Percentiles rank a stretch among this genome's conserved stretches.
Conservation (phyloP, 2,888 invertebrate genomes). For the Coelopa pilipes region DNA sequence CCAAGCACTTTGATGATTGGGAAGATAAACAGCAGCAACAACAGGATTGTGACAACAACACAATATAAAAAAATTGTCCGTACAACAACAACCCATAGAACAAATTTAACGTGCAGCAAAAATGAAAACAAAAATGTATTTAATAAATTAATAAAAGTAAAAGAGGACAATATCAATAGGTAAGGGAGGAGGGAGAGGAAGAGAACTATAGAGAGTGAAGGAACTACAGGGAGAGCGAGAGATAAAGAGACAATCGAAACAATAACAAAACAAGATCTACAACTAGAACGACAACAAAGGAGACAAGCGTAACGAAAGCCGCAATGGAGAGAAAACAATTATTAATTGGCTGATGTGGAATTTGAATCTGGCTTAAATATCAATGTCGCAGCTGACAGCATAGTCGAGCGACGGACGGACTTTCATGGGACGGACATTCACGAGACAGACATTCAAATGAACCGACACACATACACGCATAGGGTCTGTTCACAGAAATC, state of each 20-base stretch:
- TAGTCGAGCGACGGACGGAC: not conserved
- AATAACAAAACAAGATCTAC: too few species aligned
- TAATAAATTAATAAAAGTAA: conserved; percentile 13
- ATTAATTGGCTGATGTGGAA: conserved; percentile 30
- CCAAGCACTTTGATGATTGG: conserved; percentile 10
- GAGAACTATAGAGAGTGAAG: not conserved
- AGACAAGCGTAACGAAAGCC: conserved; percentile 36
- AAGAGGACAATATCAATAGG: not conserved
- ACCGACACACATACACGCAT: too few species aligned
- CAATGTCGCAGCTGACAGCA: conserved; percentile 29
- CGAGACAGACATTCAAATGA: too few species aligned
- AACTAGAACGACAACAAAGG: not conserved
- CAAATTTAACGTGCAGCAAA: conserved; percentile 7
- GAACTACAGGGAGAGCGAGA: too few species aligned
- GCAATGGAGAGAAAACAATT: conserved; percentile 27
- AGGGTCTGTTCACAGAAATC: too few species aligned
- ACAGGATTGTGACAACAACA: not conserved
- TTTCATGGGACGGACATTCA: not conserved
- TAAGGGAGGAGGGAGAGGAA: not conserved
- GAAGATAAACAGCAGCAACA: conserved; percentile 15
- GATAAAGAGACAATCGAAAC: too few species aligned
- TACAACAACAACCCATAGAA: too few species aligned
- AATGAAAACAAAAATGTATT: conserved; percentile 1
- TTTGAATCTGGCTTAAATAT: conserved; percentile 27
- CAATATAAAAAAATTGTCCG: too few species aligned